Conservation (phyloP, 2,113 vertebrate species). For the Pachypanchax playfairii region DNA sequence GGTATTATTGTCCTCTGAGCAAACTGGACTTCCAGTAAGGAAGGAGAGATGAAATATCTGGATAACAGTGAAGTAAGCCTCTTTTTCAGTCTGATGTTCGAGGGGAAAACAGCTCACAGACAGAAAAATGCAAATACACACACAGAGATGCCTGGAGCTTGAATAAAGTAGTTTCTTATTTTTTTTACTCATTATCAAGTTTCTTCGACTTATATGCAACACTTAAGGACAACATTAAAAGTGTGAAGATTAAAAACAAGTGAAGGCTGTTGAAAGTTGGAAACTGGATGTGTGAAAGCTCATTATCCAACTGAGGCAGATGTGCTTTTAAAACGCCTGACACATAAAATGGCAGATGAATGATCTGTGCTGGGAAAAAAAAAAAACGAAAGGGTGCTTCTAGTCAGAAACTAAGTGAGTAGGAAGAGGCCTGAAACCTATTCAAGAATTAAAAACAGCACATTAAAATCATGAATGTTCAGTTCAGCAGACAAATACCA, state of each 20-base stretch:
- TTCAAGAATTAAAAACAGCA: not conserved
- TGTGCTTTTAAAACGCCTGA: conserved; percentile 18
- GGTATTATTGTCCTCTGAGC: not conserved
- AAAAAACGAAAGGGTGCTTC: not conserved
- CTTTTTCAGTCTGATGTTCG: conserved; percentile 23
- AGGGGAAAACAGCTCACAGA: conserved; percentile 2
- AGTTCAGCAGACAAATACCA: conserved; percentile 5
- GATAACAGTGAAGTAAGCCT: conserved; percentile 18
- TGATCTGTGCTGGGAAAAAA: conserved; percentile 12
- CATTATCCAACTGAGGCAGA: conserved; percentile 31
- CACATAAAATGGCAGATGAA: conserved; percentile 11
- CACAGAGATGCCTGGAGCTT: conserved; percentile 2
- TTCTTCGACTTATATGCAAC: conserved; percentile 37
- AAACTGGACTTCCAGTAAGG: not conserved
- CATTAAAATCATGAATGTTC: not conserved
- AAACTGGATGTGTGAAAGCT: conserved; percentile 37
- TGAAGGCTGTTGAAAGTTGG: conserved; percentile 38
- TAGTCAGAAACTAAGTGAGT: conserved; percentile 6
- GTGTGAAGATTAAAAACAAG: conserved; percentile 53
- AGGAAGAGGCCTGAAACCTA: not conserved
- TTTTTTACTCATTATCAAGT: conserved; percentile 49
- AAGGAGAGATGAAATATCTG: not conserved
- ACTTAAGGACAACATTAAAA: conserved; percentile 36
- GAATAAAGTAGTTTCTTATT: conserved; percentile 16
- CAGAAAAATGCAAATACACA: not conserved